These are phyloP conservation scores for Etheostoma nigrum DNA, from an alignment of 2,797 vertebrate genomes.

Conservation along the genomic window DNA sequence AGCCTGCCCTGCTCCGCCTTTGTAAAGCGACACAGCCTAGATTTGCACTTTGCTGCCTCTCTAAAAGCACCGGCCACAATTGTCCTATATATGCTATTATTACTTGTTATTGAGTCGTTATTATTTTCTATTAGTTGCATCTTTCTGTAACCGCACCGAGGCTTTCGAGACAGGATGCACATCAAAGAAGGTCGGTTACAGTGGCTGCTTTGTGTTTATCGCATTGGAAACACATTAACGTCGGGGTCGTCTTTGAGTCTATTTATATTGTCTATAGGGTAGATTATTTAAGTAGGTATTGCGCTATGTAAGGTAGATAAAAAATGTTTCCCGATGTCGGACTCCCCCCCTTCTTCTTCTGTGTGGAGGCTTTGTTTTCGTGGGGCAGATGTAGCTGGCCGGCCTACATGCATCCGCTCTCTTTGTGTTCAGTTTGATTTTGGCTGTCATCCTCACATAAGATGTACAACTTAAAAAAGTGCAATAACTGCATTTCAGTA, in stretches of 20 bases:
- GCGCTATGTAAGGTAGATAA: constrained; percentile 14
- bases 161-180: constrained; percentile 69
- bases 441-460: constrained; percentile 62
- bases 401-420: constrained; percentile 76
- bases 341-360: constrained; percentile 48
- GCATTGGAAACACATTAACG: constrained; percentile 26
- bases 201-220: constrained; percentile 65
- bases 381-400: constrained; percentile 76
- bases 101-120: constrained; percentile 3
- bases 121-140: constrained; percentile 37
- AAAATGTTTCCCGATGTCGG: constrained; percentile 39
- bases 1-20: constrained; percentile 65
- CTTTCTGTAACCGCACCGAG: constrained; percentile 34
- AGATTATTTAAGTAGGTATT: constrained; percentile 6
- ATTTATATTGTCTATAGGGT: neutral
- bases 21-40: constrained; percentile 48
- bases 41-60: constrained; percentile 31
- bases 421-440: constrained; percentile 76
- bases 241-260: neutral
- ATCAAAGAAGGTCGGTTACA: constrained; percentile 68
- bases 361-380: constrained; percentile 77
- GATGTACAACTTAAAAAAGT: constrained; percentile 38
- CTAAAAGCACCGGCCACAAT: constrained; percentile 21
- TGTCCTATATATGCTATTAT: neutral
- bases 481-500: neutral